Conservation (phyloP, 2,797 vertebrate species). For the Rhinichthys osculus region DNA sequence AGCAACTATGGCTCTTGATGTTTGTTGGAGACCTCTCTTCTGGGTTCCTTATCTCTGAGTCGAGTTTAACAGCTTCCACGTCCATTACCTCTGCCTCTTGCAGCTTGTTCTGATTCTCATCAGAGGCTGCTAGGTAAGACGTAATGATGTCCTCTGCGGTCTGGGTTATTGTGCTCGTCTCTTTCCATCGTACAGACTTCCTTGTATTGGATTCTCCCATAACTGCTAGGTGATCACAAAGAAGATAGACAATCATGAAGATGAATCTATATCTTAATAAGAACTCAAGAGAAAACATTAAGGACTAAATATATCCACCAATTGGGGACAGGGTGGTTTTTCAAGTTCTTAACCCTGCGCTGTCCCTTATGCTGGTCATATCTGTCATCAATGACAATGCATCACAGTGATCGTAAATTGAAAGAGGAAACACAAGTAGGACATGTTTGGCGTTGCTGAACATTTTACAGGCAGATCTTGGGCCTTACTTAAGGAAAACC, state of each 20-base stretch:
- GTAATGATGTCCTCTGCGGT: conserved; percentile 11
- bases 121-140: conserved; percentile 5
- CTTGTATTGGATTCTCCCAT: conserved; percentile 34
- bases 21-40: conserved; percentile 25
- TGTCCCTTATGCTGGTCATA: not conserved
- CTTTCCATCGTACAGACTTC: conserved; percentile 27
- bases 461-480: not conserved
- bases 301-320: not conserved
- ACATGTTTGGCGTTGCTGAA: not conserved
- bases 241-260: not conserved
- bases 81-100: conserved; percentile 17
- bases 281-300: not conserved
- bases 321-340: not conserved
- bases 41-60: not conserved
- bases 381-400: not conserved
- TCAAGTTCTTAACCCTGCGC: not conserved
- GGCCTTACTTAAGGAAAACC: conserved; percentile 45
- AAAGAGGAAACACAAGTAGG: conserved; percentile 6
- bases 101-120: conserved; percentile 41
- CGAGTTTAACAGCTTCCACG: not conserved
- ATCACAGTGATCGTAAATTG: not conserved
- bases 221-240: conserved; percentile 50
- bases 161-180: not conserved
- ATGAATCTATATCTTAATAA: conserved; percentile 6
- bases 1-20: not conserved